These are phyloP conservation scores for Drosophila fuyamai DNA, from an alignment of 1,140 invertebrate species.

Conservation along the genomic window DNA sequence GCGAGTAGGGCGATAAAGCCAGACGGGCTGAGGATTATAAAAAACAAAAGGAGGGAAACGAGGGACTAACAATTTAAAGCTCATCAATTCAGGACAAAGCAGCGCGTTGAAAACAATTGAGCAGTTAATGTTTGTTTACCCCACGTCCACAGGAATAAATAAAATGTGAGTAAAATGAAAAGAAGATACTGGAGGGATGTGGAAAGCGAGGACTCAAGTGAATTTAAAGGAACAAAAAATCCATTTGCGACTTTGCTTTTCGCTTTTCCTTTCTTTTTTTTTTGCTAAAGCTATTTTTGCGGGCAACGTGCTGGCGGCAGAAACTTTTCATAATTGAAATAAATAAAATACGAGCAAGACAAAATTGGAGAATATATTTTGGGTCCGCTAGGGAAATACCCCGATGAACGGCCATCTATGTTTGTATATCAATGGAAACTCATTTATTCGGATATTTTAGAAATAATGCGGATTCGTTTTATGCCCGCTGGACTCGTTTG, in stretches of 20 bases:
- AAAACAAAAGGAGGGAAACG: conserved; percentile 7
- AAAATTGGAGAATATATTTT: conserved; percentile 35
- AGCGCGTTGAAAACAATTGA: conserved; percentile 76
- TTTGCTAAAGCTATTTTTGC: conserved; percentile 21
- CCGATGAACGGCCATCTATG: conserved; percentile 56
- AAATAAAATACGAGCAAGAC: conserved; percentile 58
- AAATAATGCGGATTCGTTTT: conserved; percentile 66
- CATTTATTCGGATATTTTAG: conserved; percentile 52
- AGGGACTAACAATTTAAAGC: conserved; percentile 68
- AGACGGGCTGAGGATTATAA: neutral
- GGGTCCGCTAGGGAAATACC: conserved; percentile 58
- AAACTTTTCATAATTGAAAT: conserved; percentile 80
- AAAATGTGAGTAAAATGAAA: conserved; percentile 28
- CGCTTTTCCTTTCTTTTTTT: conserved; percentile 8
- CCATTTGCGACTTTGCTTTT: conserved; percentile 43
- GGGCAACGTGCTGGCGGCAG: conserved; percentile 16
- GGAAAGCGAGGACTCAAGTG: conserved; percentile 17
- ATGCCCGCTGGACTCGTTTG: conserved; percentile 63
- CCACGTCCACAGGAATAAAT: conserved; percentile 53
- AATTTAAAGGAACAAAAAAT: conserved; percentile 46
- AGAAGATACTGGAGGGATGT: conserved; percentile 21
- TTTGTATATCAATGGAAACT: conserved; percentile 73
- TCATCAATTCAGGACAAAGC: conserved; percentile 76
- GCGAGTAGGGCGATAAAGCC: conserved; percentile 12
- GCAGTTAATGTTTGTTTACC: conserved; percentile 76